phyloP scores from a whole-genome alignment of 2,888 invertebrate species.

The Halictus quadricinctus region DNA sequence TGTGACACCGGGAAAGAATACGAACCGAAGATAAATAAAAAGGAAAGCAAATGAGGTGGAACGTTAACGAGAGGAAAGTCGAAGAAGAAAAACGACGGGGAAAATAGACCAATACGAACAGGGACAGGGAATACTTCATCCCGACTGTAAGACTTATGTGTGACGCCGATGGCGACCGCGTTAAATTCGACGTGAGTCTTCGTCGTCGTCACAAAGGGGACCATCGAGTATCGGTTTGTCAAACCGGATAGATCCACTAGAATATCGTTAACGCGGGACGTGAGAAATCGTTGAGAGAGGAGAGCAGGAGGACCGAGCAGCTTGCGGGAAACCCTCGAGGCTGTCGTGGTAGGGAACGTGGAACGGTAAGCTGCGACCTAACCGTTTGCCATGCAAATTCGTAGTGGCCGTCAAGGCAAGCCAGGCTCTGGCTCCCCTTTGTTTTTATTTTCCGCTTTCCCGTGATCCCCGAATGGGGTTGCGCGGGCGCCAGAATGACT shows the following conservation, averaged over 20 bases:
- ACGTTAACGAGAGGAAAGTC: no score
- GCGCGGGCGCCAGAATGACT: slow-evolving; percentile 71
- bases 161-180: neutral
- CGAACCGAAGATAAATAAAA: neutral
- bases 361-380: neutral
- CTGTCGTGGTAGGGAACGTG: neutral
- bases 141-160: no score
- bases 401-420: slow-evolving; percentile 7
- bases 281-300: neutral
- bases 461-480: slow-evolving; percentile 63
- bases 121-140: no score
- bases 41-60: no score
- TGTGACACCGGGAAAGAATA: neutral
- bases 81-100: no score
- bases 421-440: slow-evolving; percentile 10
- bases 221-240: neutral
- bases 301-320: slow-evolving; percentile 14
- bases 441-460: slow-evolving; percentile 51
- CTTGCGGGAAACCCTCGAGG: slow-evolving; percentile 26
- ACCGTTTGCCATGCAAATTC: slow-evolving; percentile 57
- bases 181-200: neutral
- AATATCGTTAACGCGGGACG: neutral
- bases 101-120: no score
- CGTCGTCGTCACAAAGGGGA: neutral
- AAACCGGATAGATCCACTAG: neutral